Evolutionary conservation across 1,140 invertebrate species (phyloP).

Genomic region (Conopomorpha cramerella): DNA sequence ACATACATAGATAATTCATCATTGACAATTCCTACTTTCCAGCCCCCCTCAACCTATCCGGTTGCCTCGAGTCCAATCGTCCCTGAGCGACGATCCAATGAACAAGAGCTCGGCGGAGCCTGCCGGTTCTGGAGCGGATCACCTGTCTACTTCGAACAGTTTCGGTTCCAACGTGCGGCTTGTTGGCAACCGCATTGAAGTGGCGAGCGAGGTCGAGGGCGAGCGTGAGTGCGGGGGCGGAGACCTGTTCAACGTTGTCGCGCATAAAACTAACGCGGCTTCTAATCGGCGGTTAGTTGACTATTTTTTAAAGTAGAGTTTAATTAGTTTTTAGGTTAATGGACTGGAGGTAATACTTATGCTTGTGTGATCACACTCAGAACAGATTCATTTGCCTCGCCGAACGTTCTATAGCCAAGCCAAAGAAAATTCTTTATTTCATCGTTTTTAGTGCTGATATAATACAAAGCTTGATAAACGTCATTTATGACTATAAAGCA

Average conservation of each 20-base stretch:
- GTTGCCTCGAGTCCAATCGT: conserved; percentile 52
- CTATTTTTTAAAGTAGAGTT: too few species aligned
- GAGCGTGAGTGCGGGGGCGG: conserved; percentile 20
- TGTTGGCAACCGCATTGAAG: conserved; percentile 84
- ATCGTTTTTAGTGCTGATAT: too few species aligned
- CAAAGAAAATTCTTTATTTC: too few species aligned
- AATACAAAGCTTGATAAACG: too few species aligned
- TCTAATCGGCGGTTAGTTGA: too few species aligned
- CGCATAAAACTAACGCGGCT: conserved; percentile 73
- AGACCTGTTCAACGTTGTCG: conserved; percentile 65
- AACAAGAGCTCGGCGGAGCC: conserved; percentile 21
- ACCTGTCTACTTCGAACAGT: conserved; percentile 63
- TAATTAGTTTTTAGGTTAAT: too few species aligned
- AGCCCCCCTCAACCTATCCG: conserved; percentile 22
- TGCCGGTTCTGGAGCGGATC: conserved; percentile 20
- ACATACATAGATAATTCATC: too few species aligned
- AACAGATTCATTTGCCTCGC: too few species aligned
- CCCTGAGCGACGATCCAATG: conserved; percentile 36
- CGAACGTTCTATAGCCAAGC: too few species aligned
- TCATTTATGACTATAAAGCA: too few species aligned
- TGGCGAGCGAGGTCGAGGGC: conserved; percentile 53
- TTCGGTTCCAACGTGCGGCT: conserved; percentile 81
- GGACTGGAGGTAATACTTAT: too few species aligned
- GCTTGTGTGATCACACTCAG: not conserved
- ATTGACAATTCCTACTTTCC: conserved; percentile 8